Base-by-base conservation (phyloP, 2,888 invertebrate species). In the Ctenicera cuprea region DNA sequence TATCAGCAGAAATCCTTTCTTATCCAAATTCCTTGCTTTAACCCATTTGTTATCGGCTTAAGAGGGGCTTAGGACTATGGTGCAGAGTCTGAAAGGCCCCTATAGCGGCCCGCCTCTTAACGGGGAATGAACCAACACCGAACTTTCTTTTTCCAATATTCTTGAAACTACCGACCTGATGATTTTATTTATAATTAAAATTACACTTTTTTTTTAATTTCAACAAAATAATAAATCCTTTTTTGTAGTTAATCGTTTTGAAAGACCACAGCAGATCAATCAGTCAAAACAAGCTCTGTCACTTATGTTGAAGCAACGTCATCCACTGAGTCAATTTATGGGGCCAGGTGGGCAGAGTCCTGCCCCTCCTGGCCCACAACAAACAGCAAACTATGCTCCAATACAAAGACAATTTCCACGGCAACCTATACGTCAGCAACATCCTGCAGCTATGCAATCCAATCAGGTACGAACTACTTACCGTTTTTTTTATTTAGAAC, bases 261-360 rank as follows among this genome's bases (percentile, higher is more conserved):
- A 89, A 77, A 81, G 88, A 18, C 88, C 88, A 0, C 86, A 86
- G 75, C 86, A 86, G 65, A 87, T 94, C 79, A 93, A 93, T 84
- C 94, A 93, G 79, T 94, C 94, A 4, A 96, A 97, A 83, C 95
- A 95, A 84, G 96, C 96, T 0, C 88, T 97, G 43, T 94, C 94
- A 63, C 93, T 95, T 82, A 95, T 97, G 95, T 87, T 97, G 66
- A 90, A 95, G 0, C 92, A 93, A 81, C 90, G 96, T 4, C 90
- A 94, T 77, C 95, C 95, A 0, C 87, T 88, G 82, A 89, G 89
- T 77, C 90, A 90, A 57, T 83, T 83, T 65, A 85, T 87, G 83
- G 79, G 85, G 77, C 82, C 86, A 1, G 82, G 80, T 11, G 82
- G 81, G 71, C 85, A 84, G 65, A 77, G 79, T 62, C 70, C 86